These are phyloP conservation scores for Campylomormyrus numenius DNA, from an alignment of 2,113 vertebrate genomes.

Conservation along the genomic window DNA sequence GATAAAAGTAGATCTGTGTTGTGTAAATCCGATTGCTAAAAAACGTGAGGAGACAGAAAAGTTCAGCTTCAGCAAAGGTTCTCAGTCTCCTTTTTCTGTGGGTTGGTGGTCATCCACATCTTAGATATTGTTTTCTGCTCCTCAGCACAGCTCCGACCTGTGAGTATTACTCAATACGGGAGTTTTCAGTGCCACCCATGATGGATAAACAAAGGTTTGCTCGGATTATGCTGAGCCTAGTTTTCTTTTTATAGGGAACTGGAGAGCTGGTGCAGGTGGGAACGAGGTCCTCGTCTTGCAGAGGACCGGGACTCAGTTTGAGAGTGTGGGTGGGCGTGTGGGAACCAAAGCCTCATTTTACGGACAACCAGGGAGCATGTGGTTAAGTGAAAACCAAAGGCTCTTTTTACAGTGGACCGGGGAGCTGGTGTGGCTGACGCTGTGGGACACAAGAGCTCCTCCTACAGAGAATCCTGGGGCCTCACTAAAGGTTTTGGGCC, in stretches of 20 bases:
- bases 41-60: neutral
- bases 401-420: neutral
- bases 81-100: neutral
- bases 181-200: constrained; percentile 1
- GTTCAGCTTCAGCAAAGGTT: neutral
- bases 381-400: neutral
- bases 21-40: neutral
- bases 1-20: neutral
- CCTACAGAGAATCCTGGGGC: neutral
- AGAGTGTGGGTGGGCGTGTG: neutral
- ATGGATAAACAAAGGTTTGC: neutral
- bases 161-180: neutral
- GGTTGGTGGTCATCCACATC: neutral
- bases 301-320: neutral
- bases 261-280: neutral
- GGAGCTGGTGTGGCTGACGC: neutral
- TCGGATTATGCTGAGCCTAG: neutral
- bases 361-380: neutral
- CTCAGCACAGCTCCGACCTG: neutral
- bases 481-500: neutral
- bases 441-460: neutral
- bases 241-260: neutral
- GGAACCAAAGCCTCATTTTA: neutral
- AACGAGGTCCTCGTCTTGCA: neutral
- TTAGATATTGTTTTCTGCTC: neutral